Evolutionary conservation across 2,888 invertebrate species (phyloP).

Genomic region (Monopis laevigella): DNA sequence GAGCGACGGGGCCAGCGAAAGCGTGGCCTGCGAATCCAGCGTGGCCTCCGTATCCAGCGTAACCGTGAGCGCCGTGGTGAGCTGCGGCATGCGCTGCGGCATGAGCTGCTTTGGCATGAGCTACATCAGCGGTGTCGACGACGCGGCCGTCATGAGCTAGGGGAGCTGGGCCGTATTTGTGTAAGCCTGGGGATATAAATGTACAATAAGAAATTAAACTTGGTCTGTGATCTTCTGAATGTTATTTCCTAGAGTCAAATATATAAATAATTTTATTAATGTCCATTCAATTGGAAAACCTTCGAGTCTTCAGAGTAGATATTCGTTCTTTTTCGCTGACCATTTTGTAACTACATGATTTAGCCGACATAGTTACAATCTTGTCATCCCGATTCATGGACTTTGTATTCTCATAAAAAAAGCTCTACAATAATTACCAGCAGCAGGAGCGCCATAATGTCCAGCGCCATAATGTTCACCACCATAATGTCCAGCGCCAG

Average conservation of each 20-base stretch:
- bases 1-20: constrained; percentile 19
- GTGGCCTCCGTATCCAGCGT: constrained; percentile 22
- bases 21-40: constrained; percentile 29
- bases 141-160: constrained; percentile 61
- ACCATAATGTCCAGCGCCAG: constrained; percentile 26
- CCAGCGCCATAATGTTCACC: constrained; percentile 35
- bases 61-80: constrained; percentile 32
- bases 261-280: too few species aligned
- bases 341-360: too few species aligned
- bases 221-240: too few species aligned
- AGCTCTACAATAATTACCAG: too few species aligned
- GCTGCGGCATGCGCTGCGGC: constrained; percentile 54
- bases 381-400: too few species aligned
- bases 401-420: too few species aligned
- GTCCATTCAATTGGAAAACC: too few species aligned
- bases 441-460: constrained; percentile 55
- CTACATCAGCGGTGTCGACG: constrained; percentile 63
- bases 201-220: too few species aligned
- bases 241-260: too few species aligned
- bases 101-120: constrained; percentile 67
- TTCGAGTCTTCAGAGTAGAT: too few species aligned
- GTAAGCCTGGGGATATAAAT: constrained; percentile 35
- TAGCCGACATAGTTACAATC: too few species aligned
- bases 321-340: too few species aligned
- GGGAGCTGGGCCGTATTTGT: constrained; percentile 61